Conservation (phyloP, 2,113 vertebrate genomes). For the Rhabdornis inornatus region DNA sequence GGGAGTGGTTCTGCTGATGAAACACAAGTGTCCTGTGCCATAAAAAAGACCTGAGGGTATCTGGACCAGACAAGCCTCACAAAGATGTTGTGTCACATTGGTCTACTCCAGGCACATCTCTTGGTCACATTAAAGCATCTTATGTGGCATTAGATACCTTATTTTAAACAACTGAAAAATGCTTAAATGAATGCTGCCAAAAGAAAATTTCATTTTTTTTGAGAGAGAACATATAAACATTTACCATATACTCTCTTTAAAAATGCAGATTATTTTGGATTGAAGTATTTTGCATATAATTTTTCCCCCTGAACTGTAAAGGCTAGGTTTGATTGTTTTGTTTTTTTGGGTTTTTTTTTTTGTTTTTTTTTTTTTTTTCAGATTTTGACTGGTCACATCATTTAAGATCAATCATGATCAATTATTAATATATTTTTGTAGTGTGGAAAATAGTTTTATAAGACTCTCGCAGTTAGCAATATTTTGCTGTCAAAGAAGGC, state of each 20-base stretch:
- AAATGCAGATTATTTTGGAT: not conserved
- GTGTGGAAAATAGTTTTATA: not conserved
- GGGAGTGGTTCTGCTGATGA: not conserved
- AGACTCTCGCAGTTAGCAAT: not conserved
- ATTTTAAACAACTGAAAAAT: not conserved
- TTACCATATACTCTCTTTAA: not conserved
- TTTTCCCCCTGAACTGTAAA: not conserved
- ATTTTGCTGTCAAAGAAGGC: not conserved
- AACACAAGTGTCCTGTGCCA: not conserved
- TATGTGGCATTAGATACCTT: not conserved
- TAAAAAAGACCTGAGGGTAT: fast-evolving
- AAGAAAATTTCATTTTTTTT: not conserved
- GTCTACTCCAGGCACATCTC: not conserved
- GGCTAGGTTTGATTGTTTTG: not conserved
- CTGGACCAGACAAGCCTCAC: not conserved
- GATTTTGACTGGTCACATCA: not conserved
- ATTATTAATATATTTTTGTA: not conserved
- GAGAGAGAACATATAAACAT: not conserved
- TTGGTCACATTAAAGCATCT: not conserved
- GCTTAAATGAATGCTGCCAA: not conserved
- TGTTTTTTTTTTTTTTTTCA: not conserved
- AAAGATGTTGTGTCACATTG: not conserved
- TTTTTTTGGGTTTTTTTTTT: no score
- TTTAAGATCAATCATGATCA: not conserved
- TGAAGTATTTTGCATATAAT: not conserved